Percentiles rank a stretch among this genome's conserved stretches.
phyloP scores from a whole-genome alignment of 2,797 vertebrate species.

The Liasis olivaceus region DNA sequence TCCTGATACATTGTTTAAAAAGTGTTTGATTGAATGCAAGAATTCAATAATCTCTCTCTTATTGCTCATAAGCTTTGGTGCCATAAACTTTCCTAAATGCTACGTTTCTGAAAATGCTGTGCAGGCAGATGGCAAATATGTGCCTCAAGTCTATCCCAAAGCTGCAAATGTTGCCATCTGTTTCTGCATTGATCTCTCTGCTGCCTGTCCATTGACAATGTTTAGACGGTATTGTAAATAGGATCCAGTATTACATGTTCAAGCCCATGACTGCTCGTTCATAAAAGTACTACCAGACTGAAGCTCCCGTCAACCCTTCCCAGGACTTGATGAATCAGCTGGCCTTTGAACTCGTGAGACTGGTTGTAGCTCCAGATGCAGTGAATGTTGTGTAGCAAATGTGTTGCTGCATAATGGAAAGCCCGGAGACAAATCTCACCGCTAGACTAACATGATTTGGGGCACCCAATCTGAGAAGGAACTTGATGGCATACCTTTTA shows the following conservation, averaged over 20 bases:
- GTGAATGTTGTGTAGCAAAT: neutral
- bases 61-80: constrained; percentile 61
- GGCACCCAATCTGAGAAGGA: neutral
- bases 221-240: constrained; percentile 44
- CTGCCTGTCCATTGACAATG: constrained; percentile 55
- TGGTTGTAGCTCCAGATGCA: neutral
- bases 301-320: neutral
- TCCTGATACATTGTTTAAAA: constrained; percentile 55
- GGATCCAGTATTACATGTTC: constrained; percentile 12
- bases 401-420: neutral
- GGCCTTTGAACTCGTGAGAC: neutral
- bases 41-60: constrained; percentile 60
- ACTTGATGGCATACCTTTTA: neutral
- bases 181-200: constrained; percentile 36
- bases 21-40: constrained; percentile 52
- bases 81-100: constrained; percentile 66
- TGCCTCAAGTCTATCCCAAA: constrained; percentile 68
- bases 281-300: neutral
- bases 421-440: neutral
- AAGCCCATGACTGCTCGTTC: neutral
- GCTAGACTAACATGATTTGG: neutral
- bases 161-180: constrained; percentile 68
- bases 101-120: constrained; percentile 66
- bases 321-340: neutral
- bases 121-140: constrained; percentile 64